A percentile compares a stretch with the other conserved stretches of the same genome.
Conservation (phyloP, 1,140 invertebrate species). For the Hylaeus volcanicus region DNA sequence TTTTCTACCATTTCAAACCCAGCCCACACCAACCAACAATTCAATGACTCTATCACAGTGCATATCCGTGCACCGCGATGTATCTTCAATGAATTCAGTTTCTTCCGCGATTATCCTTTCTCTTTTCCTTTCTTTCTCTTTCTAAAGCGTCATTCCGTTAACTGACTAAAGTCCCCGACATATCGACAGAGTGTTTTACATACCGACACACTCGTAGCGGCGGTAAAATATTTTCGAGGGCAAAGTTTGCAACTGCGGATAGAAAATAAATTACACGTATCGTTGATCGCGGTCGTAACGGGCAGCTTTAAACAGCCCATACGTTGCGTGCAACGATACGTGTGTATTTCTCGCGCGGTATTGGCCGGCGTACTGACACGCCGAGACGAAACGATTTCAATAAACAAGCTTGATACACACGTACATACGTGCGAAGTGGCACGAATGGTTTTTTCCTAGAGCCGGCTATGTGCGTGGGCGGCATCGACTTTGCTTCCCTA, state of each 20-base stretch:
- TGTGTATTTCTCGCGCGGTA: background rate
- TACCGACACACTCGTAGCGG: background rate
- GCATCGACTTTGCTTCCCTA: constrained; percentile 36
- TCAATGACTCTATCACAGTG: too few species aligned
- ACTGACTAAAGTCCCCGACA: too few species aligned
- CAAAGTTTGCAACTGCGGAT: background rate
- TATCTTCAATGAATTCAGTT: too few species aligned
- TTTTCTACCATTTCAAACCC: too few species aligned
- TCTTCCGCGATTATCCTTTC: background rate
- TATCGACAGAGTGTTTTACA: too few species aligned
- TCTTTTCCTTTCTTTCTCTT: background rate
- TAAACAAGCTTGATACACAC: constrained; percentile 45
- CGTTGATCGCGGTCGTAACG: constrained; percentile 17
- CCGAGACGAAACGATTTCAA: constrained; percentile 34
- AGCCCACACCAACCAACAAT: too few species aligned
- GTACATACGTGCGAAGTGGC: constrained; percentile 41
- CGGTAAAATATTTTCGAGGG: background rate
- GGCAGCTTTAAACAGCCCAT: background rate
- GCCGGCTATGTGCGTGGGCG: constrained; percentile 44
- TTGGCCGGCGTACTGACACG: constrained; percentile 27
- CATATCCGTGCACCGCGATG: too few species aligned
- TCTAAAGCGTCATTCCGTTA: too few species aligned
- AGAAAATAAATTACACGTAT: constrained; percentile 28
- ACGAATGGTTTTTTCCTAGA: constrained; percentile 50
- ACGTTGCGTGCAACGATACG: constrained; percentile 29